Conservation (phyloP, 30 jellyfish, hydroid and myxozoan species). For the Turritopsis rubra region DNA sequence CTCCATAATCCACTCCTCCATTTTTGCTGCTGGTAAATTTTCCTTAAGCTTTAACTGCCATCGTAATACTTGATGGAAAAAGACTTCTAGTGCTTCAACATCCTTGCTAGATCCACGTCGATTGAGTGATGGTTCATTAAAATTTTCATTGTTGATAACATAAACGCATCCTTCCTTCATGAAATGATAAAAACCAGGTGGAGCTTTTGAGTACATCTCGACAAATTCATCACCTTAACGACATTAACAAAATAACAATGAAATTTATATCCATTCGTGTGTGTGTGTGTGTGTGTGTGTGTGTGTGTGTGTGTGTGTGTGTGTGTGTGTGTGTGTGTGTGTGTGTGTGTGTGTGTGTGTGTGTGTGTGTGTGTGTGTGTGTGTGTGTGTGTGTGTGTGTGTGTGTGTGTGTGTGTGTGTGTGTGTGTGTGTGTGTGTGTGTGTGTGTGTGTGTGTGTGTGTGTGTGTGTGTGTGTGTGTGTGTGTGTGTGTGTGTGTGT, state of each 20-base stretch:
- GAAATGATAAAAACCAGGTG: neutral
- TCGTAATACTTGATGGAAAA: slow-evolving; percentile 30
- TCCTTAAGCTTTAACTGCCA: slow-evolving; percentile 17
- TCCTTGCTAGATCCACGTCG: slow-evolving; percentile 52
- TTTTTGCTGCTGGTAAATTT: neutral
- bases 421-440: too few relatives aligned
- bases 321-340: too few relatives aligned
- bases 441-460: too few relatives aligned
- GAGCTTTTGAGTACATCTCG: neutral
- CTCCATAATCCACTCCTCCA: neutral
- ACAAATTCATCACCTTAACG: neutral
- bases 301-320: too few relatives aligned
- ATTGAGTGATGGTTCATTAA: neutral
- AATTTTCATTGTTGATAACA: slow-evolving; percentile 4
- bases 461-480: too few relatives aligned
- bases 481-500: too few relatives aligned
- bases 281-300: too few relatives aligned
- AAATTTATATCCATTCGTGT: too few relatives aligned
- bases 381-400: too few relatives aligned
- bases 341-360: too few relatives aligned
- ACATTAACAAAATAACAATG: neutral
- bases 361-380: too few relatives aligned
- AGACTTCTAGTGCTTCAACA: slow-evolving; percentile 20
- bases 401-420: too few relatives aligned
- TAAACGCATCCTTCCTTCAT: neutral